phyloP scores from a whole-genome alignment of 1,140 invertebrate genomes.

The Choristoneura fumiferana region DNA sequence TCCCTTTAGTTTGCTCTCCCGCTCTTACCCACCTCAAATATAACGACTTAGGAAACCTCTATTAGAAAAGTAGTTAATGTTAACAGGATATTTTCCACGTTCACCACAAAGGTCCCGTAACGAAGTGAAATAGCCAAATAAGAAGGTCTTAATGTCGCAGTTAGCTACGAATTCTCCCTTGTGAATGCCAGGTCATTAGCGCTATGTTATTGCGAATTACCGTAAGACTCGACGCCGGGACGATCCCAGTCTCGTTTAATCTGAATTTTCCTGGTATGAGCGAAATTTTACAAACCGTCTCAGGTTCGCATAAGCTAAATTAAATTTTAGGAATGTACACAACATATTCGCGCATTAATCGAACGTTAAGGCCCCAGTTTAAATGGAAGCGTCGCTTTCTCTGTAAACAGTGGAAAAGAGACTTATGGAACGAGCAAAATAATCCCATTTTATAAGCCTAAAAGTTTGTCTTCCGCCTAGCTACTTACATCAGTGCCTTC shows the following conservation, averaged over 20 bases:
- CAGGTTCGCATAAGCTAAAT: slow-evolving; percentile 40
- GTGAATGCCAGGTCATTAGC: slow-evolving; percentile 70
- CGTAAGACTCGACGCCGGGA: slow-evolving; percentile 34
- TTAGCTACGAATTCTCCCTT: slow-evolving; percentile 66
- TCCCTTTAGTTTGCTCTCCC: too few relatives aligned
- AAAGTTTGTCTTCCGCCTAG: too few relatives aligned
- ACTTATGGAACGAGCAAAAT: too few relatives aligned
- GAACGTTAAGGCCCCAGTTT: slow-evolving; percentile 2
- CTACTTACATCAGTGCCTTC: too few relatives aligned
- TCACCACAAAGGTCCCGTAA: slow-evolving; percentile 53
- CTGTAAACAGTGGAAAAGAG: neutral
- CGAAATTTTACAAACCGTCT: slow-evolving; percentile 40
- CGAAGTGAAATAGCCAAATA: slow-evolving; percentile 72
- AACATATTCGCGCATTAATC: slow-evolving; percentile 28
- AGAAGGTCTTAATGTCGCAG: slow-evolving; percentile 73
- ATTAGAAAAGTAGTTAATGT: slow-evolving; percentile 20
- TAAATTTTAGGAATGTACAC: slow-evolving; percentile 36
- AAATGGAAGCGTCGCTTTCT: neutral
- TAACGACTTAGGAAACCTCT: too few relatives aligned
- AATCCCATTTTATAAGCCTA: too few relatives aligned
- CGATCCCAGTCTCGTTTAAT: slow-evolving; percentile 46
- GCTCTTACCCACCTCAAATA: too few relatives aligned
- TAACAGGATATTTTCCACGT: slow-evolving; percentile 41
- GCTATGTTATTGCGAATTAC: slow-evolving; percentile 71
- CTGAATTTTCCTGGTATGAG: slow-evolving; percentile 51